Percentiles rank a stretch among this genome's conserved stretches.
phyloP scores from a whole-genome alignment of 2,888 invertebrate species.

The Polymixis lichenea region DNA sequence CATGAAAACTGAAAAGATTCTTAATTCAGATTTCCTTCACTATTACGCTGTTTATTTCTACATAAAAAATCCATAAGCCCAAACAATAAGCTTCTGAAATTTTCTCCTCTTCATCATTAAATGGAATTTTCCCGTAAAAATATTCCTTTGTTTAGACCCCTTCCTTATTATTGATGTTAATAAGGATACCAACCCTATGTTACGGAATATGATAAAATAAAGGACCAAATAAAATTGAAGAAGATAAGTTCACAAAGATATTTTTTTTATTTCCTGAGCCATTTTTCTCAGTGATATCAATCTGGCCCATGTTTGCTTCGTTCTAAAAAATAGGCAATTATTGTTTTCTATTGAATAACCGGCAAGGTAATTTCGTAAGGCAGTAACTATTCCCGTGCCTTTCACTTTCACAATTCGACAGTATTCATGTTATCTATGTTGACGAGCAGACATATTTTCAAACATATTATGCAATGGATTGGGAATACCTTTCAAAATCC shows the following conservation, averaged over 20 bases:
- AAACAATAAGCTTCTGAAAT: conserved; percentile 32
- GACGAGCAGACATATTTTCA: too few species aligned
- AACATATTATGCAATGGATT: too few species aligned
- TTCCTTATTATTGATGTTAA: conserved; percentile 24
- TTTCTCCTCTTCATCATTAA: conserved; percentile 22
- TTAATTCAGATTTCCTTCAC: not conserved
- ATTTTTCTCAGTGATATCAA: conserved; percentile 19
- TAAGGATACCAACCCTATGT: not conserved
- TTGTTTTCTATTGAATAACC: conserved; percentile 9
- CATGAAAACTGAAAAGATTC: not conserved
- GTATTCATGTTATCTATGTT: too few species aligned
- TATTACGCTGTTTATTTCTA: not conserved
- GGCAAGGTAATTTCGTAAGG: not conserved
- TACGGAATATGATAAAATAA: conserved; percentile 36
- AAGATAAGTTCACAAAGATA: conserved; percentile 11
- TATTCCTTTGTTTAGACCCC: conserved; percentile 40
- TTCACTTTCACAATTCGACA: too few species aligned
- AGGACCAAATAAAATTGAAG: conserved; percentile 38
- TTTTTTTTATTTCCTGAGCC: conserved; percentile 9
- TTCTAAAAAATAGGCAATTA: conserved; percentile 3
- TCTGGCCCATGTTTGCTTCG: not conserved
- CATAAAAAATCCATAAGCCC: not conserved
- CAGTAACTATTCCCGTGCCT: too few species aligned
- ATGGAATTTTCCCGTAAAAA: conserved; percentile 32
- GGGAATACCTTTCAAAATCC: too few species aligned